Base-by-base conservation (phyloP, 2,113 vertebrate species). In the Labeo rohita region DNA sequence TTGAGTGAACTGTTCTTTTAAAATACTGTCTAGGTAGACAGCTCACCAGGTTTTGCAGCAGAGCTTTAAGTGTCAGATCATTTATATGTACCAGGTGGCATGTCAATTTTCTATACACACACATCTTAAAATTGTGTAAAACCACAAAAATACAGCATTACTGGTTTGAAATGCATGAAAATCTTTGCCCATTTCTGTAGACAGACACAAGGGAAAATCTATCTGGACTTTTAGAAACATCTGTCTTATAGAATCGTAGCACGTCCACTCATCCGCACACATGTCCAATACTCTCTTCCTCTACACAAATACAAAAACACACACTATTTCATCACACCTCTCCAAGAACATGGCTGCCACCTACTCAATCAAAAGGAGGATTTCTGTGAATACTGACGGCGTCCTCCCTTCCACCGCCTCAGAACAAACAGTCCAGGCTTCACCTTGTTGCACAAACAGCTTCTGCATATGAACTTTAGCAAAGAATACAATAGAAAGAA, bases 331-430 rank as follows among this genome's bases (percentile, higher is more conserved):
- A 16, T 68, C 79, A 81, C 43, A 80, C 23, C 54, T 50, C 82
- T 87, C 54, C 43, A 56, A 68, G 68, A 79, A 74, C 87, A 79
- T 21, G 34, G 70, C 81, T 81, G 80, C 84, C 81, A 86, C 80
- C 75, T 61, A 80, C 80, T 86, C 66, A 73, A 74, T 83, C 65
- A 13, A 82, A 61, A 75, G 23, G 39, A 34, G 68, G 68, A 74
- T 80, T 84, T 59, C 52, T 47, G 63, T n/a, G 47, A 63, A 72
- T 50, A 74, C 49, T 70, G 54, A 65, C 21, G 4, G 43, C 18
- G n/a, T 75, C 73, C 45, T 49, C 45, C 21, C 47, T 50, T 75
- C 73, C 73, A 50, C 73, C 3, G 73, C 12, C 73, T 50, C 36
- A 50, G 79, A 66, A 52, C 9, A 80, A 79, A 85, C 76, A 87